Conservation (phyloP, 1,140 invertebrate species). For the Bombus waltoni region DNA sequence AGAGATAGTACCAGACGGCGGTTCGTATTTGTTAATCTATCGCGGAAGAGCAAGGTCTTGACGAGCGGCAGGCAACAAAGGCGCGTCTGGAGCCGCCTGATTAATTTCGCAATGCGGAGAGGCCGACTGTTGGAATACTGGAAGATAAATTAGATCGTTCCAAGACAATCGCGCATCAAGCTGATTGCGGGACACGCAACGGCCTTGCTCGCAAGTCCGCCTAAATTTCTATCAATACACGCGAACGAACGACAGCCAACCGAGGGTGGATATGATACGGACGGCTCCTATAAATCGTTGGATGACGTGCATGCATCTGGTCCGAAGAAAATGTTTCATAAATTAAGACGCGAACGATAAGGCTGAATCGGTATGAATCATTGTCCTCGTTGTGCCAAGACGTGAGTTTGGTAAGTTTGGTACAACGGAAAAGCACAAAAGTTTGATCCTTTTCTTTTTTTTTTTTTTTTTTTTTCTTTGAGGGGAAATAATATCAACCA, state of each 20-base stretch:
- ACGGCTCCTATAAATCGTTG: conserved; percentile 11
- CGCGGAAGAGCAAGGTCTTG: conserved; percentile 21
- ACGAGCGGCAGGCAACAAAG: conserved; percentile 52
- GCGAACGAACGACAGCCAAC: conserved; percentile 35
- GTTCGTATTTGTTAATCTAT: conserved; percentile 60
- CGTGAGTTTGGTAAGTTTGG: too few relatives aligned
- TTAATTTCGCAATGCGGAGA: conserved; percentile 62
- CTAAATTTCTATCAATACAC: conserved; percentile 52
- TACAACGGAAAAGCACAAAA: too few relatives aligned
- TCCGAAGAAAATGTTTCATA: not conserved
- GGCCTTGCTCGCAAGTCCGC: conserved; percentile 20
- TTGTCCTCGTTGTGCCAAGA: too few relatives aligned
- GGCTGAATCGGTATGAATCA: too few relatives aligned
- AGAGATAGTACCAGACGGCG: conserved; percentile 33
- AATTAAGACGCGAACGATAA: conserved; percentile 10
- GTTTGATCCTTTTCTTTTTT: too few relatives aligned
- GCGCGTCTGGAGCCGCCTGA: conserved; percentile 61
- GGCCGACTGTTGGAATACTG: conserved; percentile 41
- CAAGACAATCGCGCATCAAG: conserved; percentile 56
- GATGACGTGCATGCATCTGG: conserved; percentile 19
- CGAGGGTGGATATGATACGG: not conserved
- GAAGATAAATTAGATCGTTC: conserved; percentile 67
- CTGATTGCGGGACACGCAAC: conserved; percentile 52
- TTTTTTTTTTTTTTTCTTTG: too few relatives aligned
- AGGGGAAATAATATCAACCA: too few relatives aligned